Evolutionary conservation across 2,888 invertebrate genomes (phyloP).

Genomic region (Ochlodes sylvanus): DNA sequence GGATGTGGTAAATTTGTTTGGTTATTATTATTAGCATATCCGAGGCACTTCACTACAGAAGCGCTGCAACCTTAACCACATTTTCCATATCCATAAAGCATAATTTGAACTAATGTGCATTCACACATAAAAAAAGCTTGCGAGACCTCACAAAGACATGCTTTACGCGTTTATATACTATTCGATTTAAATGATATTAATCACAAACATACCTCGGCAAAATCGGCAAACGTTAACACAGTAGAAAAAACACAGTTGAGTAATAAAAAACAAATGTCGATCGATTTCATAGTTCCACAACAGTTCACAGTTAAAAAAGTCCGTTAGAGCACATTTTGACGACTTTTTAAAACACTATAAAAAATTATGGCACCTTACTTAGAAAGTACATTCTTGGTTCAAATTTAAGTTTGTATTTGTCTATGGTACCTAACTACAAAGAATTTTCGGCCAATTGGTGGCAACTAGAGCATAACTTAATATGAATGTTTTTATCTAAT

Average conservation of each 20-base stretch:
- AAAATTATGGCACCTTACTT: neutral
- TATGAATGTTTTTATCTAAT: constrained; percentile 8
- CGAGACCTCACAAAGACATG: no score
- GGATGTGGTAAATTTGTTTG: no score
- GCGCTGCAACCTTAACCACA: no score
- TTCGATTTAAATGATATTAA: neutral
- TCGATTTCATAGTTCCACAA: constrained; percentile 18
- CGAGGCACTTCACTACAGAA: no score
- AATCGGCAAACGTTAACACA: constrained; percentile 13
- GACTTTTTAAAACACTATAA: neutral
- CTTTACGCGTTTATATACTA: no score
- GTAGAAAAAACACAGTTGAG: constrained; percentile 10
- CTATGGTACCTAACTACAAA: constrained; percentile 18
- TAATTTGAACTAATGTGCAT: no score
- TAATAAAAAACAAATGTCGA: constrained; percentile 16
- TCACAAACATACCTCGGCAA: constrained; percentile 16
- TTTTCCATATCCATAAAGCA: no score
- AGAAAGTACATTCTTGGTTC: neutral
- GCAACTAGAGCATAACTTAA: constrained; percentile 13
- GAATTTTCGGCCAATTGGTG: neutral
- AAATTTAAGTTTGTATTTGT: constrained; percentile 15
- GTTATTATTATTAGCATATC: no score
- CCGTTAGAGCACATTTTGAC: constrained; percentile 24
- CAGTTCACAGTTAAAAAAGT: neutral
- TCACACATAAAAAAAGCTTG: no score